Evolutionary conservation across 2,888 invertebrate genomes (phyloP), one percentile per base, ranked within the genome.

Genomic region (Phortica okadai): DNA sequence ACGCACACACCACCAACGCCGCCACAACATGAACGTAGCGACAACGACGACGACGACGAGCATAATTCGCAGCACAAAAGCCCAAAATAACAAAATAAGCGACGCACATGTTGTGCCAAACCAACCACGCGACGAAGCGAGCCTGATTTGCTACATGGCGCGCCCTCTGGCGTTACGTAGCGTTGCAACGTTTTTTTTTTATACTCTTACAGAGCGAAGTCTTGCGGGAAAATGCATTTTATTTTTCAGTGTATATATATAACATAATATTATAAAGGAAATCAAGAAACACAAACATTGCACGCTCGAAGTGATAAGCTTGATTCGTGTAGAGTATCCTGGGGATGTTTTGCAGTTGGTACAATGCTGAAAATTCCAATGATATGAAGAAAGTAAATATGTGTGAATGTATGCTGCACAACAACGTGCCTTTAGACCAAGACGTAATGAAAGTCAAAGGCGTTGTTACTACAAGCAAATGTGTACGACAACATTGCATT

Each of bases 261-360:
- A 21, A 21, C 21, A 69, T 21, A 54, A n/a, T n/a, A 72, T 54
- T 54, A 72, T 72, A 25, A 72, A 54, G 70, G 70, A 72, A 72
- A 72, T 72, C 70, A 72, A 54, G 33, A 6, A 72, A 72, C 70
- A 56, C 56, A 54, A 72, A 72, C 70, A 72, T 56, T 56, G 25
- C 70, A 41, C 70, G 54, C 70, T 56, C 41, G 14, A 72, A 72
- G 70, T 56, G 54, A 59, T 59, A 21, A 59, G 59, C 45, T 8
- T 6, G 45, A 6, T 8, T 10, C 45, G 45, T 45, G 45, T 8
- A 45, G 10, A 8, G 45, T 10, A 45, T 6, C 45, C 45, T 45
- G 45, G 45, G 45, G 6, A 25, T 41, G 41, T 44, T 41, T 42
- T 44, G 1, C 14, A 11, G 11, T 62, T 62, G 62, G 62, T 7